Evolutionary conservation across 1,140 invertebrate species (phyloP).

Genomic region (Leptestheria dahalacensis): DNA sequence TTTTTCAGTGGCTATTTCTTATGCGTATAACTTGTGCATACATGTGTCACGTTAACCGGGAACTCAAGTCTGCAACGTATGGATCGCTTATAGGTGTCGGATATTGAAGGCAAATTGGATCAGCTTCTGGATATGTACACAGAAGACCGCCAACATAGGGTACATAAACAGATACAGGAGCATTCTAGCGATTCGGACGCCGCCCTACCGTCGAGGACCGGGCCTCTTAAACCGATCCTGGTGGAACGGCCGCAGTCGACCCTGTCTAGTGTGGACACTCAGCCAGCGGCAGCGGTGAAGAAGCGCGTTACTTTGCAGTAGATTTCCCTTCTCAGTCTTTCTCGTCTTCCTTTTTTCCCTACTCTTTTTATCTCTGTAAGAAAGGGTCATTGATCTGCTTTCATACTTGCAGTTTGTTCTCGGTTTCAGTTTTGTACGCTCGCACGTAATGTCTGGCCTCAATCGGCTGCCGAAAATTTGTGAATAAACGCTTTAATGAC

Average conservation of each 20-base stretch:
- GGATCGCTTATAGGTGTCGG: conserved; percentile 55
- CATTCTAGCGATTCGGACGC: neutral
- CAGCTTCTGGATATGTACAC: conserved; percentile 82
- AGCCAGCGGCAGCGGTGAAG: neutral
- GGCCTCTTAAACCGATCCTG: conserved; percentile 6
- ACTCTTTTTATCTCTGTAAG: too few species aligned
- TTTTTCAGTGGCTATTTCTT: neutral
- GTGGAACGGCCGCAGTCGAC: neutral
- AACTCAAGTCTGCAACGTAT: conserved; percentile 8
- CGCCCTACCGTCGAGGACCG: neutral
- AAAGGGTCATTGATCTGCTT: too few species aligned
- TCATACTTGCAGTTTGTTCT: too few species aligned
- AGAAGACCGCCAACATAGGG: conserved; percentile 54
- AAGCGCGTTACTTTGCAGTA: conserved; percentile 12
- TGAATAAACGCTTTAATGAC: neutral
- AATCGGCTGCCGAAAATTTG: too few species aligned
- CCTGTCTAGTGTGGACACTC: neutral
- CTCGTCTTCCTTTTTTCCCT: too few species aligned
- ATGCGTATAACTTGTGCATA: neutral
- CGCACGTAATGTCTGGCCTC: too few species aligned
- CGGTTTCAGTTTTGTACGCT: neutral
- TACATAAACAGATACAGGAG: neutral
- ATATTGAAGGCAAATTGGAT: conserved; percentile 84
- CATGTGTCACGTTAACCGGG: conserved; percentile 3
- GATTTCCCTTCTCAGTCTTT: neutral